Base-by-base conservation (phyloP, 2,113 vertebrate genomes). In the Trematomus loennbergii region DNA sequence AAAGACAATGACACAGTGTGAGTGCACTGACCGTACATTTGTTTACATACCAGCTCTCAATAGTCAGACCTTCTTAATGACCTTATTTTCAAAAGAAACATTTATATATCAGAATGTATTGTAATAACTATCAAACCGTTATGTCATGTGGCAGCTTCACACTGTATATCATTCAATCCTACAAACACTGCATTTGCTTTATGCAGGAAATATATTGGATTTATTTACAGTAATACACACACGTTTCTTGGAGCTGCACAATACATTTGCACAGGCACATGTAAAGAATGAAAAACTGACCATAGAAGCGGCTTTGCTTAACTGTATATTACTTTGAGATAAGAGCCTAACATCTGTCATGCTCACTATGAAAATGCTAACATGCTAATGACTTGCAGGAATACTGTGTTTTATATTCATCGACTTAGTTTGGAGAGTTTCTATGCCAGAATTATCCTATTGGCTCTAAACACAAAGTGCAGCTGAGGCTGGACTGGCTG, bases 1-100 rank as follows among this genome's bases (percentile, higher is more conserved):
- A 25, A 72, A 48, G 36, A 73, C 29, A n/a, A 70, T 60, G 20
- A 75, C 57, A 53, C 22, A 72, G 11, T 48, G 11, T 49, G 11
- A 36, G 16, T 20, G 50, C 18, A 54, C 17, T 15, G 60, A 8
- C 17, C 0, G 5, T 2, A 17, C 10, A 63, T 40, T 68, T 67
- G 1, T 36, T 53, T 15, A 52, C 29, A 50, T 17, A 1, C 45
- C 36, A 58, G 60, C 16, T 33, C 36, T 18, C 75, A 53, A n/a
- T 15, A 46, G 43, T 53, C 20, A 25, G 2, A 48, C 9, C 46
- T 43, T 20, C 17, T 29, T 60, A 10, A 48, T 48, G 36, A 36
- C 36, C 36, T 36, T 40, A 9, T 40, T 40, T 40, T 40, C 36
- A 7, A 40, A 40, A 40, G 36, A 40, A 40, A 40, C 36, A 40